Evolutionary conservation across 2,113 vertebrate species (phyloP), one percentile per base, ranked within the genome.

Genomic region (Passer domesticus): DNA sequence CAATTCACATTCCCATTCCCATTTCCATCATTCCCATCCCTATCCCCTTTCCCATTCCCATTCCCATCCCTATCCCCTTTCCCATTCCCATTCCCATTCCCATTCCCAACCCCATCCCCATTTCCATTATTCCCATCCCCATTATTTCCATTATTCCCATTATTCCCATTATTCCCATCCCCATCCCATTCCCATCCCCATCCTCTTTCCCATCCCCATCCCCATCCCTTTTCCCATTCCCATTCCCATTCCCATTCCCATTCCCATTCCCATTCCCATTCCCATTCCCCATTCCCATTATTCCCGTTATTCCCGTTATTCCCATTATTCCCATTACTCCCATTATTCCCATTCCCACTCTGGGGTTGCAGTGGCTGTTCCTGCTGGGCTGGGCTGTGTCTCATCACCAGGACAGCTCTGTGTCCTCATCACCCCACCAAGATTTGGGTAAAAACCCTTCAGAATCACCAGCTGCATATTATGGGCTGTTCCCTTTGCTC

Each of bases 351-450:
- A 18, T 44, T 18, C 13, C 24, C 44, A 46, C 25, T 31, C 30
- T 7, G 18, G 30, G 30, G 3, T 8, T 31, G 53, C 30, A 19
- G 53, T 8, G 53, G 18, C 21, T 95, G 98, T 96, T 97, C 95
- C 97, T 89, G 93, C 97, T 89, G 2, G 94, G 96, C 96, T 60
- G 87, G 95, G 60, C 7, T 94, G 95, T 81, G 64, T 98, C 98
- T 98, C 98, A 98, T 80, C 56, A 82, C 63, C 84, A 97, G 98
- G 98, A 98, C 97, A 97, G 83, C 63, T 94, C 97, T 98, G 95
- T 90, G 93, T 98, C 97, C 94, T 97, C 97, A 94, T 96, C 97
- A 58, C 97, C 96, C 82, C 76, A 90, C 93, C 90, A 92, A 98
- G 92, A 70, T 96, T 97, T 96, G 94, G 96, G 86, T 85, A 89